Percentiles rank a stretch among this genome's conserved stretches.
Evolutionary conservation across 2,888 invertebrate species (phyloP).

Genomic region (Drosophila neotestacea): DNA sequence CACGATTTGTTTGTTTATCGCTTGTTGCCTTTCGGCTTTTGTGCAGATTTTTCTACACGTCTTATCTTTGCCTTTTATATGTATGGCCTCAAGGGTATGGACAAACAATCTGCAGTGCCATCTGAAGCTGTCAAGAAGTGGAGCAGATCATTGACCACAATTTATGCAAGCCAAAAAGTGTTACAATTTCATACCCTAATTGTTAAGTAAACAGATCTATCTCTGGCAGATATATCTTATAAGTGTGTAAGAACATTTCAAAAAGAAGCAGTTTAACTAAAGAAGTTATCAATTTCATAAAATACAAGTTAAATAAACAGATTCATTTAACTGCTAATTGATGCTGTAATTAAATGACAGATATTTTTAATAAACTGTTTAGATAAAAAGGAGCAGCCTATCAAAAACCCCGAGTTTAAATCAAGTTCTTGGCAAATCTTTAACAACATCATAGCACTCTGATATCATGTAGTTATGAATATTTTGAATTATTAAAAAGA

Average conservation of each 20-base stretch:
- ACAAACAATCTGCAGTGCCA: constrained; percentile 16
- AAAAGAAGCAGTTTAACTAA: too few relatives aligned
- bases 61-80: constrained; percentile 7
- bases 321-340: too few relatives aligned
- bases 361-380: too few relatives aligned
- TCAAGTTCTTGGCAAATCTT: too few relatives aligned
- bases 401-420: too few relatives aligned
- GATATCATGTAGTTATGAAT: too few relatives aligned
- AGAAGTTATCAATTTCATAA: too few relatives aligned
- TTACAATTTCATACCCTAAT: neutral
- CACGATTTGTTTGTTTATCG: constrained; percentile 63
- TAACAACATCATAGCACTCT: neutral
- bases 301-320: too few relatives aligned
- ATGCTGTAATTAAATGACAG: too few relatives aligned
- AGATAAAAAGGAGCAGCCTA: too few relatives aligned
- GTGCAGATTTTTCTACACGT: constrained; percentile 31
- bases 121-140: constrained; percentile 55
- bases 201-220: neutral
- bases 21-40: constrained; percentile 37
- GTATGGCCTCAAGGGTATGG: constrained; percentile 13
- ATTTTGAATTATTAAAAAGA: too few relatives aligned
- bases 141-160: constrained; percentile 36
- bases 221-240: neutral
- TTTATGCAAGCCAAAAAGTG: constrained; percentile 1
- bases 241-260: too few relatives aligned